phyloP scores from a whole-genome alignment of 2,888 invertebrate genomes.

The Drosophila parthenogenetica region DNA sequence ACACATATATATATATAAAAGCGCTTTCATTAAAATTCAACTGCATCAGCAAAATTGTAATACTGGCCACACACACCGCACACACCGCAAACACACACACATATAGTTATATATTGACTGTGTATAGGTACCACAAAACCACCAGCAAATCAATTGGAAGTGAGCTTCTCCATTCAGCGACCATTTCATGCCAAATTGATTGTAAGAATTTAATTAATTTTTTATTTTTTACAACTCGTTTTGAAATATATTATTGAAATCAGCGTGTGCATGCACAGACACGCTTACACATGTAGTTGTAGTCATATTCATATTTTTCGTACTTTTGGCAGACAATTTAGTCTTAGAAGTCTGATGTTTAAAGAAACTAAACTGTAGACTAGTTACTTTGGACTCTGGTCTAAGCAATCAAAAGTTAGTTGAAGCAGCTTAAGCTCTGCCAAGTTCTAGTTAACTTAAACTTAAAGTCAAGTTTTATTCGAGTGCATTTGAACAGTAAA shows the following conservation, averaged over 20 bases:
- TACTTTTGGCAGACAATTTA: constrained; percentile 16
- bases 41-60: constrained; percentile 79
- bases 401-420: too few relatives aligned
- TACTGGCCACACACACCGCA: constrained; percentile 44
- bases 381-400: too few relatives aligned
- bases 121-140: constrained; percentile 70
- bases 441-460: too few relatives aligned
- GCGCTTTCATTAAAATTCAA: constrained; percentile 79
- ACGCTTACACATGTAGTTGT: not conserved
- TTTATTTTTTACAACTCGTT: constrained; percentile 21
- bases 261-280: constrained; percentile 10
- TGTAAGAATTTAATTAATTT: constrained; percentile 78
- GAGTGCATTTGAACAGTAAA: not conserved
- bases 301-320: constrained; percentile 43
- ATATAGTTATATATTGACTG: constrained; percentile 2
- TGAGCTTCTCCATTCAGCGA: constrained; percentile 58
- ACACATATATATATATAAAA: constrained; percentile 34
- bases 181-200: constrained; percentile 79
- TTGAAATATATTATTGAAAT: constrained; percentile 56
- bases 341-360: not conserved
- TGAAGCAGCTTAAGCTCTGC: too few relatives aligned
- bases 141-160: constrained; percentile 76
- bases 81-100: constrained; percentile 12
- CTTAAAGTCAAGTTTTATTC: too few relatives aligned
- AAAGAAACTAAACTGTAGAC: not conserved